These are phyloP conservation scores for Scaptomyza flava DNA, from an alignment of 2,888 invertebrate species.

Conservation along the genomic window DNA sequence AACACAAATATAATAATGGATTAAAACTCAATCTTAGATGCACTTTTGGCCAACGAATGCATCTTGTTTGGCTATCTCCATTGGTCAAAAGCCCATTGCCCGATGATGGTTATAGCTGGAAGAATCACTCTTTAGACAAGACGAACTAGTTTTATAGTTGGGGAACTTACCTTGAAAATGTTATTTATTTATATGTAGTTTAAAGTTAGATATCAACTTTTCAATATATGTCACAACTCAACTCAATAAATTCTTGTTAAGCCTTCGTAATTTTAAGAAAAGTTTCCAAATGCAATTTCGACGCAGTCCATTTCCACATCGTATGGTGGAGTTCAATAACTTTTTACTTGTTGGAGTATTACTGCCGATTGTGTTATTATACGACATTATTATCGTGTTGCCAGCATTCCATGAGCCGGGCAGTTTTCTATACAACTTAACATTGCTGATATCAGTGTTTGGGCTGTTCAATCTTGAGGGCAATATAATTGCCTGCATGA, in stretches of 20 bases:
- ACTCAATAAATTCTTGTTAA: neutral
- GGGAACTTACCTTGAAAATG: neutral
- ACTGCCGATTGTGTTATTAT: slow-evolving; percentile 76
- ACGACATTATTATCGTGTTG: slow-evolving; percentile 88
- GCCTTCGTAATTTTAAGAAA: neutral
- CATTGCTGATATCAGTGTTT: slow-evolving; percentile 88
- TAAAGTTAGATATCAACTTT: neutral
- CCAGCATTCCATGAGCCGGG: slow-evolving; percentile 87
- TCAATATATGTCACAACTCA: neutral
- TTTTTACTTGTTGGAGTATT: slow-evolving; percentile 60
- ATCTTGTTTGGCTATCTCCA: slow-evolving; percentile 91
- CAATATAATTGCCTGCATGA: slow-evolving; percentile 90
- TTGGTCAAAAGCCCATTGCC: slow-evolving; percentile 90
- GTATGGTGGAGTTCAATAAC: neutral
- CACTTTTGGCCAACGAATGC: slow-evolving; percentile 92
- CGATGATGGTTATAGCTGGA: slow-evolving; percentile 90
- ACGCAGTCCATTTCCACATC: slow-evolving; percentile 22
- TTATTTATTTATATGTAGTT: neutral
- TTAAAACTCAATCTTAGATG: slow-evolving; percentile 89
- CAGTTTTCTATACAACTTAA: slow-evolving; percentile 86
- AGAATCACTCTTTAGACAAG: slow-evolving; percentile 30
- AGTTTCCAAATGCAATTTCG: slow-evolving; percentile 43
- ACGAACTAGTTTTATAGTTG: slow-evolving; percentile 4
- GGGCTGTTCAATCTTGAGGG: slow-evolving; percentile 90
- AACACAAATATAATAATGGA: slow-evolving; percentile 88